A percentile compares a stretch with the other conserved stretches of the same genome.
phyloP scores from a whole-genome alignment of 2,888 invertebrate species.

The Euplagia quadripunctaria region DNA sequence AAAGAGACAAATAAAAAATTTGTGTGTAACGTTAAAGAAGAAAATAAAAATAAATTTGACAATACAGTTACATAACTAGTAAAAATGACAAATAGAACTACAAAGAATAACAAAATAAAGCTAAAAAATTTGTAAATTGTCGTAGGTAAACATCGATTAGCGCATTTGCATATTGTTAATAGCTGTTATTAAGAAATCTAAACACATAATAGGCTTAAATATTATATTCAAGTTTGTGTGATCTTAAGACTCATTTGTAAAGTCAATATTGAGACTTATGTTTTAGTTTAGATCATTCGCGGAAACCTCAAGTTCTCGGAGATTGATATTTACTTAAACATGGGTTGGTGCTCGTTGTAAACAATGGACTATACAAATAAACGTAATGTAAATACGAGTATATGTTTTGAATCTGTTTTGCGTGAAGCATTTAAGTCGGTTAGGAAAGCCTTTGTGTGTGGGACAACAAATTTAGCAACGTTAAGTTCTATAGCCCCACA shows the following conservation, averaged over 20 bases:
- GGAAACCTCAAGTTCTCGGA: conserved; percentile 40
- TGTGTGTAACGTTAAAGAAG: no score
- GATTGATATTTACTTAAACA: conserved; percentile 43
- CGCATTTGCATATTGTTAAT: conserved; percentile 35
- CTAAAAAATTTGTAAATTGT: conserved; percentile 21
- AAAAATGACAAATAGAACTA: not conserved
- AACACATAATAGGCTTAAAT: conserved; percentile 16
- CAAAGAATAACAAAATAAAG: conserved; percentile 17
- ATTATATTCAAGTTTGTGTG: conserved; percentile 18
- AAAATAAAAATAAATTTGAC: no score
- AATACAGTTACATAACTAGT: not conserved
- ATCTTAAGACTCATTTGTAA: conserved; percentile 28
- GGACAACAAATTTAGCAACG: conserved; percentile 18
- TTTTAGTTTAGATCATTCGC: conserved; percentile 37
- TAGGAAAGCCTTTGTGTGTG: conserved; percentile 20
- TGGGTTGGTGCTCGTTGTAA: conserved; percentile 41
- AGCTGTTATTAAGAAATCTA: conserved; percentile 22
- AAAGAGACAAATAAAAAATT: no score
- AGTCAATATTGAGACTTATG: conserved; percentile 35
- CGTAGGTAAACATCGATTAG: conserved; percentile 19
- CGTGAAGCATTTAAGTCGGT: conserved; percentile 20
- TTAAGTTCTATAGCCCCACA: conserved; percentile 16
- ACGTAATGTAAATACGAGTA: conserved; percentile 37
- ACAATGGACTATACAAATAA: conserved; percentile 51
- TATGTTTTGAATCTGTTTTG: conserved; percentile 32